These are phyloP conservation scores for Aphyosemion australe DNA, from an alignment of 2,113 vertebrate species.

Conservation along the genomic window DNA sequence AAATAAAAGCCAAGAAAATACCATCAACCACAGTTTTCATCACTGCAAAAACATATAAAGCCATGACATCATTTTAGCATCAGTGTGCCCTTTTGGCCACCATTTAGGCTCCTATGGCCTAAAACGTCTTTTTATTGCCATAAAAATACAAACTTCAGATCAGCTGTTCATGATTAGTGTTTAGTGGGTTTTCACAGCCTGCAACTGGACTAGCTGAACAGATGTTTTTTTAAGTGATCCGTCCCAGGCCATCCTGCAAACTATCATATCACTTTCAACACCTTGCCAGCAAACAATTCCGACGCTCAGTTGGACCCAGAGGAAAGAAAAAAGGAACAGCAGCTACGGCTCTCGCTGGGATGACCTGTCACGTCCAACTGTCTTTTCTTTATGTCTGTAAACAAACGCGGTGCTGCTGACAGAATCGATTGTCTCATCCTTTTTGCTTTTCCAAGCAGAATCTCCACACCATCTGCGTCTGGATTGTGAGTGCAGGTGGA, in stretches of 20 bases:
- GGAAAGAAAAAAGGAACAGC: slow-evolving; percentile 13
- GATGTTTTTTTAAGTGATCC: slow-evolving; percentile 10
- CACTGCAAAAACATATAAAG: too few species aligned
- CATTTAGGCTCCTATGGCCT: not conserved
- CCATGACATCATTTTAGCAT: too few species aligned
- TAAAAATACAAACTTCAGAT: slow-evolving; percentile 4
- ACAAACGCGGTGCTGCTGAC: slow-evolving; percentile 22
- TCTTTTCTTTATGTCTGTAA: slow-evolving; percentile 16
- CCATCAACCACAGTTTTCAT: too few species aligned
- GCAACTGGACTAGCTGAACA: not conserved
- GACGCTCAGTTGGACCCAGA: slow-evolving; percentile 9
- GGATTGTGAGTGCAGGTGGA: slow-evolving; percentile 54
- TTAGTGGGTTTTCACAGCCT: not conserved
- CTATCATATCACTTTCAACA: slow-evolving; percentile 26
- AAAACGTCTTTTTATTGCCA: not conserved
- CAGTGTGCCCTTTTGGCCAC: too few species aligned
- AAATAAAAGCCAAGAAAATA: too few species aligned
- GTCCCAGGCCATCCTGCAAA: not conserved
- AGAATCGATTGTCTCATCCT: slow-evolving; percentile 7
- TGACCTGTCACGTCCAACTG: not conserved
- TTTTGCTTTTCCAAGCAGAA: slow-evolving; percentile 23
- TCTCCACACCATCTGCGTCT: slow-evolving; percentile 49
- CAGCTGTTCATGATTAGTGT: not conserved
- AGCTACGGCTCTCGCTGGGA: not conserved
- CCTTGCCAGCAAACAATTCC: slow-evolving; percentile 16